Conservation (phyloP, 2,113 vertebrate genomes). For the Notarius lentiginosus region DNA sequence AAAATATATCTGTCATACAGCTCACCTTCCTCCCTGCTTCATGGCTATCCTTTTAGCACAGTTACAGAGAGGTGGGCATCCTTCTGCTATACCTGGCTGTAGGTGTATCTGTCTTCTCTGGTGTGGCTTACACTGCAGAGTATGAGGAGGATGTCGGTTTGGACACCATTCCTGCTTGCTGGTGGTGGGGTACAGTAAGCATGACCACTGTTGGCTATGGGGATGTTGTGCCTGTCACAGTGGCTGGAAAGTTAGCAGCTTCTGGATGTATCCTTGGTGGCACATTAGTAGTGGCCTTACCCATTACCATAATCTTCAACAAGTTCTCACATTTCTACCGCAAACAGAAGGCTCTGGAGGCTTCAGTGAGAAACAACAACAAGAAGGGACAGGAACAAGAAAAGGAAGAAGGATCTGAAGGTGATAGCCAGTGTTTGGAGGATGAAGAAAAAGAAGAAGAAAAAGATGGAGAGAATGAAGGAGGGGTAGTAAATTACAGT, state of each 20-base stretch:
- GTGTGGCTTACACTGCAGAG: constrained; percentile 91
- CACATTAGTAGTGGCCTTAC: constrained; percentile 92
- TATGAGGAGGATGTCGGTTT: constrained; percentile 89
- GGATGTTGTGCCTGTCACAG: constrained; percentile 89
- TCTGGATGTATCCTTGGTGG: constrained; percentile 93
- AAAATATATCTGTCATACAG: background rate
- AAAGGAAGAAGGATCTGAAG: constrained; percentile 54
- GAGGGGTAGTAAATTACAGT: constrained; percentile 69
- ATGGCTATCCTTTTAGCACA: constrained; percentile 82
- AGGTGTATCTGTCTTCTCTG: constrained; percentile 92
- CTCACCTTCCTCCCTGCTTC: background rate
- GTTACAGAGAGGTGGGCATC: constrained; percentile 94
- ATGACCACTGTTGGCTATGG: constrained; percentile 98
- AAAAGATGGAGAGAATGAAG: constrained; percentile 57
- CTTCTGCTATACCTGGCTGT: constrained; percentile 92
- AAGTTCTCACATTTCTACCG: constrained; percentile 98
- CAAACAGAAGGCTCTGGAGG: constrained; percentile 92
- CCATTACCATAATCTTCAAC: constrained; percentile 99
- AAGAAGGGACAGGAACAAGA: constrained; percentile 55
- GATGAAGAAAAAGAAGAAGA: constrained; percentile 58
- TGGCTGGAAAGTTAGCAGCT: constrained; percentile 90
- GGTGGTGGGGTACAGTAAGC: constrained; percentile 99
- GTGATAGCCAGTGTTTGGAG: constrained; percentile 64
- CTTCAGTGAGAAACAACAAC: constrained; percentile 84
- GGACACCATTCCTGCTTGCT: constrained; percentile 95